Evolutionary conservation across 2,888 invertebrate species (phyloP).

Genomic region (Prosopocoilus inquinatus): DNA sequence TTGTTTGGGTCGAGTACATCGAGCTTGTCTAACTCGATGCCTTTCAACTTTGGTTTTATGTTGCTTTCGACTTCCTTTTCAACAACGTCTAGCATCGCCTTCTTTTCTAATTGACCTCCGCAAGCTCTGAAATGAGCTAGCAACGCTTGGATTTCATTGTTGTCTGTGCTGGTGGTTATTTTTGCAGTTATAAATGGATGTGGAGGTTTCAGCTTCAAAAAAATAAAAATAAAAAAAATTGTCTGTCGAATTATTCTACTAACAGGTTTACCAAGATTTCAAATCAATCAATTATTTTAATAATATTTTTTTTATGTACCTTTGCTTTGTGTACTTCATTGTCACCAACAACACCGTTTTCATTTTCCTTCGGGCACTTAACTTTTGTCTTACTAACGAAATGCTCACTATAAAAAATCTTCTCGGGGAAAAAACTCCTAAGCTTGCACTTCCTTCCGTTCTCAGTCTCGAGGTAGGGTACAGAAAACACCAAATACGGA

Average conservation of each 20-base stretch:
- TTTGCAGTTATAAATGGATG: slow-evolving; percentile 76
- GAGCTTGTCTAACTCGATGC: slow-evolving; percentile 23
- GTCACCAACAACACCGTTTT: slow-evolving; percentile 27
- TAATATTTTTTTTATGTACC: slow-evolving; percentile 3
- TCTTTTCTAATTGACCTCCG: slow-evolving; percentile 65
- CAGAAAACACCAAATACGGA: slow-evolving; percentile 78
- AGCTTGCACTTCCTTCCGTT: slow-evolving; percentile 72
- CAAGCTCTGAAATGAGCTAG: slow-evolving; percentile 85
- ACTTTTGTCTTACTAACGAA: slow-evolving; percentile 45
- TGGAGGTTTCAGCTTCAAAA: slow-evolving; percentile 53
- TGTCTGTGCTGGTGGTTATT: slow-evolving; percentile 65
- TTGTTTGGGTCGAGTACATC: slow-evolving; percentile 79
- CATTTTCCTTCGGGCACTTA: slow-evolving; percentile 26
- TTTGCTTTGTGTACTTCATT: slow-evolving; percentile 9
- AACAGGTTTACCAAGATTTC: background rate
- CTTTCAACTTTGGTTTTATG: slow-evolving; percentile 33
- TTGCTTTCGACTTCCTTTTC: slow-evolving; percentile 37
- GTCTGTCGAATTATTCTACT: background rate
- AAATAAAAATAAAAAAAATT: background rate
- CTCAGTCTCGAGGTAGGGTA: slow-evolving; percentile 88
- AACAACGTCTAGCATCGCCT: slow-evolving; percentile 26
- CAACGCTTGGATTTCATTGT: slow-evolving; percentile 65
- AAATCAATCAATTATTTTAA: no score
- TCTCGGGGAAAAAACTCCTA: slow-evolving; percentile 69
- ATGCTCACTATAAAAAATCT: slow-evolving; percentile 70